These are phyloP conservation scores for Amazona finschi DNA, from an alignment of 2,797 vertebrate genomes.

Conservation along the genomic window DNA sequence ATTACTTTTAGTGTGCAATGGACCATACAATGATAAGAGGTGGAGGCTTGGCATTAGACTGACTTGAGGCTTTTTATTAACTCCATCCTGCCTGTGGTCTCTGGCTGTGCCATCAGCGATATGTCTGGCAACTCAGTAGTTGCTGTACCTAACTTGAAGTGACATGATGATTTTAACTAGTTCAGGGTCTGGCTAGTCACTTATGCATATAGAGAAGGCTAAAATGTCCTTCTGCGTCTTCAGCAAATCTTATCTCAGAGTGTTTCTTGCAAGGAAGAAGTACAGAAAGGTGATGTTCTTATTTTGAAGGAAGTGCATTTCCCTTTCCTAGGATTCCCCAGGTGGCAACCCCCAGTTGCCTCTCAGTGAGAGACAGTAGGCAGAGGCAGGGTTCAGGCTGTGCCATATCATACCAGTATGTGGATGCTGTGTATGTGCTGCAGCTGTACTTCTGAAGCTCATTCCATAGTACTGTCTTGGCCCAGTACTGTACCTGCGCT, in stretches of 20 bases:
- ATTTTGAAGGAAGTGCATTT: not conserved
- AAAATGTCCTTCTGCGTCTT: not conserved
- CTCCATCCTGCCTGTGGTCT: not conserved
- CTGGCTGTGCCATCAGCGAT: not conserved
- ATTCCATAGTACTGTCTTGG: accelerated
- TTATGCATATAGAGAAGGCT: not conserved
- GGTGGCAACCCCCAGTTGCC: not conserved
- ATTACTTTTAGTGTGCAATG: not conserved
- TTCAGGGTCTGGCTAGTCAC: not conserved
- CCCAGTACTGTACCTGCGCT: accelerated
- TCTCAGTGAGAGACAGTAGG: not conserved
- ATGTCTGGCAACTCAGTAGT: not conserved
- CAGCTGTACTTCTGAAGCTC: not conserved
- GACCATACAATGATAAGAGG: not conserved
- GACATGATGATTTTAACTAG: not conserved
- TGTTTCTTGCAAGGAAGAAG: not conserved
- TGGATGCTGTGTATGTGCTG: not conserved
- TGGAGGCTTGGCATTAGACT: not conserved
- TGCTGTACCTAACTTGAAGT: not conserved
- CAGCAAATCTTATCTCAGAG: not conserved
- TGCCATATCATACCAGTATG: not conserved
- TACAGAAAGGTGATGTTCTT: not conserved
- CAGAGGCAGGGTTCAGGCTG: not conserved
- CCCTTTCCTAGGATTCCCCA: not conserved
- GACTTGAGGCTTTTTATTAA: not conserved